phyloP scores from a whole-genome alignment of 1,140 invertebrate species.

The Hypothenemus hampei region DNA sequence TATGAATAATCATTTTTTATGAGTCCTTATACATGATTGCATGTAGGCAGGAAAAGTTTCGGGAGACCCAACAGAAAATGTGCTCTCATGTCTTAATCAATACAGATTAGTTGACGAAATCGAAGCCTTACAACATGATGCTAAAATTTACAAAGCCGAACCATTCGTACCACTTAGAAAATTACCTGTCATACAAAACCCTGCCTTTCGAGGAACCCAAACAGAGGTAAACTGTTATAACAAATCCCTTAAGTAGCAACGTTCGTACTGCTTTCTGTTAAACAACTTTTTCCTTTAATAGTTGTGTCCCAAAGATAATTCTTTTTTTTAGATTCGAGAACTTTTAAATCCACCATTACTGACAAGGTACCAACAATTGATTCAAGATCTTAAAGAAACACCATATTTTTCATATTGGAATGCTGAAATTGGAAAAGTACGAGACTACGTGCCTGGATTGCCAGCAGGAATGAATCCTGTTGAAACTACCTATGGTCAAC shows the following conservation, averaged over 20 bases:
- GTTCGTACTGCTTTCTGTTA: background rate
- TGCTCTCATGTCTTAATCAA: constrained; percentile 43
- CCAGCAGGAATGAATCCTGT: constrained; percentile 47
- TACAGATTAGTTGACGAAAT: constrained; percentile 49
- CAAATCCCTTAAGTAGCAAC: background rate
- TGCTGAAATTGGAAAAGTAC: constrained; percentile 44
- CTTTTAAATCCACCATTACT: constrained; percentile 41
- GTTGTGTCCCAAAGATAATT: background rate
- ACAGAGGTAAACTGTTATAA: constrained; percentile 22
- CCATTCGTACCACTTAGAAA: constrained; percentile 30
- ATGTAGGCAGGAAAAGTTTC: constrained; percentile 46
- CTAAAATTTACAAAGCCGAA: constrained; percentile 39
- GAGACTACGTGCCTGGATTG: constrained; percentile 48
- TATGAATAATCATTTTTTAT: background rate
- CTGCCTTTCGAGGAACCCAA: constrained; percentile 43
- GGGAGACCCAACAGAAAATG: constrained; percentile 41
- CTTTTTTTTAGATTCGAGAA: constrained; percentile 8
- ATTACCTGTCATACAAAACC: constrained; percentile 41
- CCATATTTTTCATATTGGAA: constrained; percentile 51
- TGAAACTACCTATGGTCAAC: constrained; percentile 48
- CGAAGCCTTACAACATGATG: constrained; percentile 47
- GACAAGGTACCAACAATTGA: constrained; percentile 49
- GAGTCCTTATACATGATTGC: background rate
- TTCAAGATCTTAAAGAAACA: constrained; percentile 50
- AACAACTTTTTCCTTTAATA: too few species aligned